phyloP scores from a whole-genome alignment of 2,888 invertebrate genomes.

The Caenorhabditis sp. region DNA sequence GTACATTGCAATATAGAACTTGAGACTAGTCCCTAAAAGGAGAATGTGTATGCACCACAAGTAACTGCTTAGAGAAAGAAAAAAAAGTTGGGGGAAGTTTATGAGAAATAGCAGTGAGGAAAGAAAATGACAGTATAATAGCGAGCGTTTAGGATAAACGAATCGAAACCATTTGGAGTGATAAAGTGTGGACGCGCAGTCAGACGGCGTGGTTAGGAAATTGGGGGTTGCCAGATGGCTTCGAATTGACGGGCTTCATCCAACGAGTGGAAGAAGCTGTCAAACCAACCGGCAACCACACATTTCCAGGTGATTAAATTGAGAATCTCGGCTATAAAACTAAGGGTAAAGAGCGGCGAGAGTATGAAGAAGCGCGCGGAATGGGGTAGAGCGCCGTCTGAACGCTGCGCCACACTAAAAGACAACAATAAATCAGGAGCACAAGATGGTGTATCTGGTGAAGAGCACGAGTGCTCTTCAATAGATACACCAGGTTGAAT shows the following conservation, averaged over 20 bases:
- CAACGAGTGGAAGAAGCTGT: slow-evolving; percentile 50
- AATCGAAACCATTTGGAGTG: slow-evolving; percentile 63
- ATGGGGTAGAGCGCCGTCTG: slow-evolving; percentile 75
- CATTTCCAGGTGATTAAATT: slow-evolving; percentile 59
- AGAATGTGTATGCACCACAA: slow-evolving; percentile 66
- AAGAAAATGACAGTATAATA: slow-evolving; percentile 13
- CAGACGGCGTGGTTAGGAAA: slow-evolving; percentile 70
- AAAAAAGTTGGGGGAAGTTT: slow-evolving; percentile 40
- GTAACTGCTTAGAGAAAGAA: slow-evolving; percentile 54
- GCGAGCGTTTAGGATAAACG: slow-evolving; percentile 11
- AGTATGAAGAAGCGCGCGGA: slow-evolving; percentile 71
- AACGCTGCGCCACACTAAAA: slow-evolving; percentile 72
- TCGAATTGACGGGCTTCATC: slow-evolving; percentile 56
- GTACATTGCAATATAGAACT: slow-evolving; percentile 45
- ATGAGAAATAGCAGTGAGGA: slow-evolving; percentile 1
- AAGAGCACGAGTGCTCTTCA: slow-evolving; percentile 37
- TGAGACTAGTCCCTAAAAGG: slow-evolving; percentile 41
- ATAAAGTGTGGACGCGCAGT: slow-evolving; percentile 68
- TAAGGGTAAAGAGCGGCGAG: slow-evolving; percentile 61
- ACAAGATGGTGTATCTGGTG: slow-evolving; percentile 27
- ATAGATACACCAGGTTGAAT: slow-evolving; percentile 44
- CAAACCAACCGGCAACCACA: slow-evolving; percentile 63
- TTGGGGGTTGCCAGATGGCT: slow-evolving; percentile 57
- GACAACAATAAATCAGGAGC: slow-evolving; percentile 48
- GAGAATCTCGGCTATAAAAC: slow-evolving; percentile 54